Conservation (phyloP, 2,113 vertebrate species). For the Gadus macrocephalus region DNA sequence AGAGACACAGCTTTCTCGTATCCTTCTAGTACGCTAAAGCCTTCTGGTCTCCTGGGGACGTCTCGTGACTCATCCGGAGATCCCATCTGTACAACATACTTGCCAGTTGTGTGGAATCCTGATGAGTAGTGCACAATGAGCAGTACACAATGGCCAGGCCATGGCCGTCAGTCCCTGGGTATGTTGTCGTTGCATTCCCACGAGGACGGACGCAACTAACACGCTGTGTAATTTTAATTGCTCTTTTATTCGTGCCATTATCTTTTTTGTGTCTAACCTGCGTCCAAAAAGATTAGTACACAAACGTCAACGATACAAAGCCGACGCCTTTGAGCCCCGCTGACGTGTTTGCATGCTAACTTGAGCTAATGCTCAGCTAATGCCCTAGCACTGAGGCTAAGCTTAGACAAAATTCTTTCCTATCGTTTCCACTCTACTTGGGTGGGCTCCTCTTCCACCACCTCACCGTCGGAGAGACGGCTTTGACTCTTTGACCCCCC, state of each 20-base stretch:
- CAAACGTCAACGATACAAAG: too few relatives aligned
- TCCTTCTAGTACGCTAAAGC: slow-evolving; percentile 32
- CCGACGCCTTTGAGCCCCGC: too few relatives aligned
- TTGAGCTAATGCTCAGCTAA: too few relatives aligned
- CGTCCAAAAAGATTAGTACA: neutral
- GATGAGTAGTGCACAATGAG: slow-evolving; percentile 15
- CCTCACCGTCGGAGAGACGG: neutral
- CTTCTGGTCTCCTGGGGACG: slow-evolving; percentile 21
- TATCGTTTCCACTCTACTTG: slow-evolving; percentile 29
- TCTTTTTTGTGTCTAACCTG: neutral
- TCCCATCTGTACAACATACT: slow-evolving; percentile 4
- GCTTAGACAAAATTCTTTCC: slow-evolving; percentile 29
- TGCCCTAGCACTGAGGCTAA: too few relatives aligned
- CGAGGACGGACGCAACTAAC: neutral
- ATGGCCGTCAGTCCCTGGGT: slow-evolving; percentile 11
- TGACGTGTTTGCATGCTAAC: too few relatives aligned
- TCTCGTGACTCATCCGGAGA: slow-evolving; percentile 21
- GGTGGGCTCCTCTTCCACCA: slow-evolving; percentile 42
- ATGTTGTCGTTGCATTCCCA: neutral
- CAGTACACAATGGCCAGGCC: neutral
- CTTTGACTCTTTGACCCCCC: slow-evolving; percentile 21
- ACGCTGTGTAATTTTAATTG: slow-evolving; percentile 22
- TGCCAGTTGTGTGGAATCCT: slow-evolving; percentile 28
- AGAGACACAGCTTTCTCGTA: slow-evolving; percentile 32
- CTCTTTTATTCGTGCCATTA: neutral